Base-by-base conservation (phyloP, 2,888 invertebrate genomes). In the Bugula neritina region DNA sequence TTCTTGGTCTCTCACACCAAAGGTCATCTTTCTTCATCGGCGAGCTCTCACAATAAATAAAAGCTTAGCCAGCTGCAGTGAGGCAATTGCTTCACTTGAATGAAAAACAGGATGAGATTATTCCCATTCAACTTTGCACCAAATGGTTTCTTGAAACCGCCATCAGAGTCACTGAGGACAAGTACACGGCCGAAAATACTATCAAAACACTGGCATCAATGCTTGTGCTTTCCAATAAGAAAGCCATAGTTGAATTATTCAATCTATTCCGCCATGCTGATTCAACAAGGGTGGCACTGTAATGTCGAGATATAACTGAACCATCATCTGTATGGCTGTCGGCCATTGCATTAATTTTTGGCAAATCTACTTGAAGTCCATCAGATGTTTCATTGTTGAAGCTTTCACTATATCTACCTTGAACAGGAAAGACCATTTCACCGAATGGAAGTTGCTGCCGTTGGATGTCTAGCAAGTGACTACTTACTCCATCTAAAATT, bases 381-480 rank as follows among this genome's bases (percentile, higher is more conserved):
- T 34, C 27, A 5, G 43, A 10, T 13, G 63, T 63, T 63, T n/a
- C 63, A 31, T 63, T 63, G 31, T 17, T 27, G 2, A 17, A 27
- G 17, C 29, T n/a, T 63, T 27, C 21, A 17, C 31, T 13, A 34
- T 31, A 63, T 31, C 63, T 2, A 31, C 31, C 63, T 27, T 27
- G 63, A 29, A 63, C 27, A 29, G 63, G 63, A 63, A 63, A 63
- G 5, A 63, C 63, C 27, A 63, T 27, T 17, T 21, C 31, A 10
- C 63, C 63, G n/a, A 63, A 63, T 29, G 63, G 63, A 13, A 63
- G 63, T 31, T 63, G 63, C n/a, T 63, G 63, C n/a, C 63, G 27
- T 63, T 63, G 63, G 31, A 63, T 27, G 31, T 63, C 63, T 13
- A 63, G 31, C n/a, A 63, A 13, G 27, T 63, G 63, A n/a, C 63